Base-by-base conservation (phyloP, 2,888 invertebrate genomes). In the Petrolisthes cinctipes region DNA sequence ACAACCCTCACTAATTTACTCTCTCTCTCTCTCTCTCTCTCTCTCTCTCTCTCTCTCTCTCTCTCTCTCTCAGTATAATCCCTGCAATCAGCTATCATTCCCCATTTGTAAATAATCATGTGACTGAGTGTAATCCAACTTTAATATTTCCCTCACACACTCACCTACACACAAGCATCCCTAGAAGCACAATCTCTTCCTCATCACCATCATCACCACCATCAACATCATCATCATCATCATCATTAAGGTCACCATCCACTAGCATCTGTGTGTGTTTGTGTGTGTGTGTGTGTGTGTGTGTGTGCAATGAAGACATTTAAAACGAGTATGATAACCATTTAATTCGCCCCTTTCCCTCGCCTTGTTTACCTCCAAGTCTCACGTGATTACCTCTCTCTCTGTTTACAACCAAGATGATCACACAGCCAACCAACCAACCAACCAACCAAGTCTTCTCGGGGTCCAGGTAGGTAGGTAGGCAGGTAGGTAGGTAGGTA, bases 11-110 rank as follows among this genome's bases (percentile, higher is more conserved):
- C n/a, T n/a, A n/a, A n/a, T n/a, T n/a, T n/a, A n/a, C n/a, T n/a
- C n/a, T n/a, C n/a, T n/a, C 80, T 80, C 53, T 53, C 53, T 79
- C 53, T 79, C 79, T 79, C 79, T 79, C 53, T 51, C 79, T 79
- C 51, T 71, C 17, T 14, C 51, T 79, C 79, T 51, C 53, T 79
- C 79, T 79, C 79, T 37, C 51, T 51, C 53, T 51, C 79, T 51
- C 14, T 51, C 54, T 37, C 79, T 37, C 37, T 37, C 76, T 76
- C 76, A 14, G 37, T n/a, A 4, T 76, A 20, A 11, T n/a, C 17
- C 17, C 54, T 20, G 9, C 37, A 78, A 17, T 2, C 2, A 4
- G 37, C 51, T 51, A 23, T 4, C 0, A 78, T 61, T 14, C 14
- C 14, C 61, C 7, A 9, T 61, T 61, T 14, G 7, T 61, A 9